Base-by-base conservation (phyloP, 2,888 invertebrate genomes). In the Pediacus dermestoides region DNA sequence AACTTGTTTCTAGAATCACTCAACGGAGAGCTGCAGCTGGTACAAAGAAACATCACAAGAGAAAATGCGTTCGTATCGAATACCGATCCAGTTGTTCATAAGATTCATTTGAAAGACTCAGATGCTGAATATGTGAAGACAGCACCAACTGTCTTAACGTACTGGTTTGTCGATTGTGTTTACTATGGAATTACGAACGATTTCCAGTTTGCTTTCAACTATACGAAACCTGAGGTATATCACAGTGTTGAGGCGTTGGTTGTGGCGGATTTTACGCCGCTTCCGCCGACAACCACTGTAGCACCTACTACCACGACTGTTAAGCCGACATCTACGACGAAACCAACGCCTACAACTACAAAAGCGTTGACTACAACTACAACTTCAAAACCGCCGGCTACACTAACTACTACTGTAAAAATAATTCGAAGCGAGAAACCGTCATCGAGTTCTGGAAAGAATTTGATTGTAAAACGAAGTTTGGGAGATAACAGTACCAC, bases 161-260 rank as follows among this genome's bases (percentile, higher is more conserved):
- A 79, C 63, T 89, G 89, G 89, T 88, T 87, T 58, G 74, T 86
- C 42, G 85, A 89, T 64, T 89, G 89, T 58, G 68, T 73, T 34
- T 82, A 81, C 56, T 73, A 81, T 34, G 86, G 83, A 21, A 70
- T 77, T 44, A 78, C 81, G 0, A 70, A 72, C 34, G 77, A 81
- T 55, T 76, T 79, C 26, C 68, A 72, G 6, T 78, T 84, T 45
- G 67, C 71, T 33, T 78, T 78, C 53, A 81, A 80, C 42, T 89
- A 85, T 60, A 71, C 74, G 0, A 72, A 75, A 53, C 70, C 77
- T 2, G 78, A 81, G 63, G 63, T 70, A 38, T 69, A 72, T 18
- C 81, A 83, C 60, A 68, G 73, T 18, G 69, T 88, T 30, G 85
- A 86, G 63, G 84, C 81, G 1, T 66, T 88, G 43, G 76, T 88